Evolutionary conservation across 2,888 invertebrate species (phyloP), one percentile per base, ranked within the genome.

Genomic region (Tenthredo scrophulariae): DNA sequence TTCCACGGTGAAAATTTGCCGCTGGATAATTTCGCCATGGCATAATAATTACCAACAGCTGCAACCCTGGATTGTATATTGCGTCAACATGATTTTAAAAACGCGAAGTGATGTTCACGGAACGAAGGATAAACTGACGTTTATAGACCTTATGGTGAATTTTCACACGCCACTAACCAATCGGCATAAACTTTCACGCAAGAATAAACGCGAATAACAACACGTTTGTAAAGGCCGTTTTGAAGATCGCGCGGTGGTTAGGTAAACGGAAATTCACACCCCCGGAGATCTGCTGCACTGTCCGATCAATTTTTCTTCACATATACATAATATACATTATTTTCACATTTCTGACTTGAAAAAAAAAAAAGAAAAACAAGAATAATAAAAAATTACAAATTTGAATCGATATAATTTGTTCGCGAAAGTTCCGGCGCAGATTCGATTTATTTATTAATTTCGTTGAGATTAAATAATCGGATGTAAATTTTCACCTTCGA

Each of bases 171-270:
- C 40, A 74, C 22, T 74, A 22, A 26, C 74, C 74, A 43, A 74
- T 43, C 70, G 74, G 43, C 74, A 43, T 43, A 40, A 74, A 74
- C 2, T 74, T 74, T 74, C 22, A 74, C 74, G 43, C 22, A 43
- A 40, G 74, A 74, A 74, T 74, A 74, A 18, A 13, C 74, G 43
- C 18, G 22, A 74, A 43, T 74, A 74, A 74, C 43, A 74, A 74
- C 74, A 74, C 33, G 67, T 67, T 18, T 33, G 7, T 29, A 62
- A 54, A 54, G n/a, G 7, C 7, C 54, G n/a, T 7, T 54, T 5
- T 18, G 54, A 54, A 54, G n/a, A 54, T 50, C 18, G 4, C n/a
- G 6, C 46, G 46, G 15, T 6, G 26, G 22, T 9, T 58, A 22
- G 58, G 22, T 58, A 58, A 22, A 50, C n/a, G n/a, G 15, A 46